These are phyloP conservation scores for Cheiracanthium punctorium DNA, from an alignment of 2,888 invertebrate species.

Conservation along the genomic window DNA sequence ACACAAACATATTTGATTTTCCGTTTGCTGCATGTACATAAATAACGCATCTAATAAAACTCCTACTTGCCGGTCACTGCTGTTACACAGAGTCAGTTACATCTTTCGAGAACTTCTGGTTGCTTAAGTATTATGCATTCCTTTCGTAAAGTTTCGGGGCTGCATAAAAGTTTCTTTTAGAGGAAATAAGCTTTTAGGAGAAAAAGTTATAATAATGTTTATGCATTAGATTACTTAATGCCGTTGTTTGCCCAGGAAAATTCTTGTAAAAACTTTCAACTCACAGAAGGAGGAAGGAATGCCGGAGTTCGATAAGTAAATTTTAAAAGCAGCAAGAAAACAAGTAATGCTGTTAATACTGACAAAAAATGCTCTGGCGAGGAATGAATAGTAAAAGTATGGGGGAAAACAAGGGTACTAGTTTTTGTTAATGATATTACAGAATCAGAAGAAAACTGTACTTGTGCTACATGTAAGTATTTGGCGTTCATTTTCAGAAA, in stretches of 20 bases:
- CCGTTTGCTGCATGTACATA: too few relatives aligned
- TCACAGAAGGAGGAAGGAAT: background rate
- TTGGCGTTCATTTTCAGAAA: too few relatives aligned
- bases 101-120: background rate
- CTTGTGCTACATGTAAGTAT: too few relatives aligned
- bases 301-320: background rate
- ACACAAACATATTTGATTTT: too few relatives aligned
- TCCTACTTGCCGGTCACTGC: background rate
- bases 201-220: background rate
- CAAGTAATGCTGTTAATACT: background rate
- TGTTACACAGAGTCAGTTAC: background rate
- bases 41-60: conserved; percentile 7
- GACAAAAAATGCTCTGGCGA: background rate
- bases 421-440: too few relatives aligned
- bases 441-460: too few relatives aligned
- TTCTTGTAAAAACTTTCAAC: background rate
- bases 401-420: too few relatives aligned
- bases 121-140: background rate
- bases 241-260: background rate
- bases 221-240: conserved; percentile 3
- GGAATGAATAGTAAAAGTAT: too few relatives aligned
- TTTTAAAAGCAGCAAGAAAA: background rate
- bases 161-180: background rate
- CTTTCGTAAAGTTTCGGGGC: background rate
- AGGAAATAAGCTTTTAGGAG: background rate